These are phyloP conservation scores for Matsumurasca onukii DNA, from an alignment of 1,140 invertebrate species.

Conservation along the genomic window DNA sequence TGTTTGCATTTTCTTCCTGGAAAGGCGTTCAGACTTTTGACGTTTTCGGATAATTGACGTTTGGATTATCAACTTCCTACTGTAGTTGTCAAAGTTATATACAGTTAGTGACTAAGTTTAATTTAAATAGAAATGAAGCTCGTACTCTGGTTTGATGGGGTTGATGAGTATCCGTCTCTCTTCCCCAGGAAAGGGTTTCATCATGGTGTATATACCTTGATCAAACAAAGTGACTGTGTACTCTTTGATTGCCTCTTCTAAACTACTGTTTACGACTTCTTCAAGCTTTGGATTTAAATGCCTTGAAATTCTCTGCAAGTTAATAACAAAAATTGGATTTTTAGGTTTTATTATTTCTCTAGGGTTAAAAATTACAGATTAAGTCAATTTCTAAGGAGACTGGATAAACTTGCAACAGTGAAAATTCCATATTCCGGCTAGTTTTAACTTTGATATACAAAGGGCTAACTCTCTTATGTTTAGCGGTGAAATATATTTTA, in stretches of 20 bases:
- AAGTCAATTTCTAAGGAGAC: not conserved
- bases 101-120: too few relatives aligned
- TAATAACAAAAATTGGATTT: not conserved
- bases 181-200: constrained; percentile 30
- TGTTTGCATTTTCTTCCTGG: too few relatives aligned
- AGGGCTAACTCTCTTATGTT: not conserved
- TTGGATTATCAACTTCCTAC: too few relatives aligned
- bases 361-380: not conserved
- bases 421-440: not conserved
- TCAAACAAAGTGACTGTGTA: constrained; percentile 13
- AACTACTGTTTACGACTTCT: not conserved
- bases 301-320: constrained; percentile 23
- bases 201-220: constrained; percentile 19
- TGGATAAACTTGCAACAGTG: not conserved
- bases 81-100: too few relatives aligned
- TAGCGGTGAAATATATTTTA: not conserved
- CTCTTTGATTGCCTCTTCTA: constrained; percentile 24
- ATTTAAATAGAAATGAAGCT: not conserved
- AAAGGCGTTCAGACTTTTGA: too few relatives aligned
- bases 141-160: constrained; percentile 14
- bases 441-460: not conserved
- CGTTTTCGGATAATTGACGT: too few relatives aligned
- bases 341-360: not conserved
- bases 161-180: not conserved
- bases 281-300: constrained; percentile 9